Base-by-base conservation (phyloP, 2,888 invertebrate species). In the Nasonovia ribisnigri region DNA sequence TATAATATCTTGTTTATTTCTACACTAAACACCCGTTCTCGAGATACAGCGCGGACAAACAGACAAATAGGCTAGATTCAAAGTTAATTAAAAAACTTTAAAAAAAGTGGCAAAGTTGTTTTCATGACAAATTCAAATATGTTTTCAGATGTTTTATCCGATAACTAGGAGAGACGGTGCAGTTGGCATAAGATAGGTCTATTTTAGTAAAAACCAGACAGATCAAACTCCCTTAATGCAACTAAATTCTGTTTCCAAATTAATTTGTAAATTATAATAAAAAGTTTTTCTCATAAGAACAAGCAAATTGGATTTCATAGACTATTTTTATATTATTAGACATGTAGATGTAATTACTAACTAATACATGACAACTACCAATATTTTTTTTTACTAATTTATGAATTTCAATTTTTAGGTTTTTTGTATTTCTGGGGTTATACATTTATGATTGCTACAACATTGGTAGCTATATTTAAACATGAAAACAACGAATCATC, bases 401-500 rank as follows among this genome's bases (percentile, higher is more conserved):
- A 11, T 90, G 1, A 57, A 94, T 96, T 96, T 8, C 96, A 96
- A 43, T 93, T 92, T 95, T 91, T 96, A 97, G 98, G 98, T 95
- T 99, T 99, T 96, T 96, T 99, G 36, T 97, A 97, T 95, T 99
- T 99, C 96, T 99, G 99, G 99, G 99, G 99, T 11, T 97, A 98
- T 96, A 96, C 98, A 4, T 99, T 99, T 96, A 96, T 99, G 91
- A 95, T 98, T 3, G 97, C 98, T 1, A 99, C 99, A 0, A 98
- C 99, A 0, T 95, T 99, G 5, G 94, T 95, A 48, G 95, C 95
- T 84, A 88, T 95, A 90, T 94, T 95, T 46, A 95, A 95, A 92
- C 94, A 93, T 24, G 95, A 95, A 89, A 88, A 94, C 88, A 84
- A 94, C 46, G 88, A 93, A 60, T 94, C 92, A 84, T 13, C 92